Percentiles rank a stretch among this genome's conserved stretches.
Conservation (phyloP, 2,797 vertebrate genomes). For the Thunnus albacares region DNA sequence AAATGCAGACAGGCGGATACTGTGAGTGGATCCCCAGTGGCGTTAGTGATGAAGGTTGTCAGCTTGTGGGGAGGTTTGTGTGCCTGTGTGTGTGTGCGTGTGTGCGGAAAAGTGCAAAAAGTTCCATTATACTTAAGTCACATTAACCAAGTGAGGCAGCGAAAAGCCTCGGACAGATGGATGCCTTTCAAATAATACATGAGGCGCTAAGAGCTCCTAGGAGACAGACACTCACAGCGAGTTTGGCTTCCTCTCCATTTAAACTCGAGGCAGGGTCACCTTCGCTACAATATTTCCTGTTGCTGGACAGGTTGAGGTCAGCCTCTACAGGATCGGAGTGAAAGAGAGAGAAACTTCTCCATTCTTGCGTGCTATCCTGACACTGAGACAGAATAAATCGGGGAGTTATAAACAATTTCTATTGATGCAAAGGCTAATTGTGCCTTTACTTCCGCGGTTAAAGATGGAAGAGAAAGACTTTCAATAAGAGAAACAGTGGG, state of each 20-base stretch:
- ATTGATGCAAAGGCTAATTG: slow-evolving; percentile 1
- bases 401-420: neutral
- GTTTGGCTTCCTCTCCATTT: slow-evolving; percentile 58
- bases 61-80: slow-evolving; percentile 7
- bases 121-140: slow-evolving; percentile 51
- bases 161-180: slow-evolving; percentile 56
- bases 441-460: neutral
- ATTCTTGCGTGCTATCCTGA: slow-evolving; percentile 16
- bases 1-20: neutral
- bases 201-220: slow-evolving; percentile 70
- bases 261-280: slow-evolving; percentile 55
- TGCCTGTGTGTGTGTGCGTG: neutral
- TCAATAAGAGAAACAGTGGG: neutral
- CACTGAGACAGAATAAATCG: neutral
- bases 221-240: slow-evolving; percentile 54
- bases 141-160: slow-evolving; percentile 53
- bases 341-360: slow-evolving; percentile 18
- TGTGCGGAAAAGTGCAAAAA: slow-evolving; percentile 41
- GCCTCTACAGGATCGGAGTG: neutral
- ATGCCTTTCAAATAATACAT: slow-evolving; percentile 70
- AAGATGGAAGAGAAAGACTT: slow-evolving; percentile 17
- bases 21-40: slow-evolving; percentile 43
- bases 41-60: slow-evolving; percentile 56
- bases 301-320: slow-evolving; percentile 37
- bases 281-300: slow-evolving; percentile 47